phyloP scores from a whole-genome alignment of 2,113 vertebrate genomes.

The Balaenoptera acutorostrata region DNA sequence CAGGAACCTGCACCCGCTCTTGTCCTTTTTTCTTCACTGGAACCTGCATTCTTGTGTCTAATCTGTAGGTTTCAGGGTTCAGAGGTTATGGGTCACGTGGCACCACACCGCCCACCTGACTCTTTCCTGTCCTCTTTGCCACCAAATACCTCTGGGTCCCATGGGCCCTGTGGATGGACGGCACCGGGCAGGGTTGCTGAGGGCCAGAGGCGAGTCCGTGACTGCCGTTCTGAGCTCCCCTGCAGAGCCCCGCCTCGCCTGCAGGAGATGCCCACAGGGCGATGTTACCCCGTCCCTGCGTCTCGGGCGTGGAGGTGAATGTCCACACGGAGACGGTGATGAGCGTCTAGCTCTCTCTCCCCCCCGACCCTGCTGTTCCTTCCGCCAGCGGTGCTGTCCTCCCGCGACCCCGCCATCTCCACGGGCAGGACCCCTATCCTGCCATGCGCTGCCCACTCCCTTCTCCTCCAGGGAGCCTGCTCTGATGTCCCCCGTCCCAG shows the following conservation, averaged over 20 bases:
- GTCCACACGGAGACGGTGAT: accelerated
- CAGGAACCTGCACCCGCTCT: neutral
- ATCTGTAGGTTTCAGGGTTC: neutral
- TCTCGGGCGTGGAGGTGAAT: accelerated
- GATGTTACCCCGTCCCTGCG: accelerated
- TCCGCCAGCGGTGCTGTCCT: neutral
- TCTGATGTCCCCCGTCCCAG: too few species aligned
- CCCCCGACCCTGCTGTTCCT: accelerated
- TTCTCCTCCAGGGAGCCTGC: neutral
- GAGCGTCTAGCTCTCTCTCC: accelerated
- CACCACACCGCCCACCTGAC: neutral
- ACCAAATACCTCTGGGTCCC: too few species aligned
- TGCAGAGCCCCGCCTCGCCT: neutral
- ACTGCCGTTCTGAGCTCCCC: accelerated
- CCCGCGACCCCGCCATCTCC: accelerated
- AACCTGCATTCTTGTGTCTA: neutral
- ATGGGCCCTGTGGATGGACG: neutral
- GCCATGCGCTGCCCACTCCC: neutral
- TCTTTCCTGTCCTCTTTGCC: neutral
- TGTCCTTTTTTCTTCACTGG: neutral
- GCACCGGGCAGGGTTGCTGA: accelerated
- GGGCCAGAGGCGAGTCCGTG: neutral
- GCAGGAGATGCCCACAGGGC: accelerated
- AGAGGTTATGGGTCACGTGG: neutral
- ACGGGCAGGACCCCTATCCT: accelerated